Conservation (phyloP, 2,113 vertebrate genomes). For the Camelus dromedarius region DNA sequence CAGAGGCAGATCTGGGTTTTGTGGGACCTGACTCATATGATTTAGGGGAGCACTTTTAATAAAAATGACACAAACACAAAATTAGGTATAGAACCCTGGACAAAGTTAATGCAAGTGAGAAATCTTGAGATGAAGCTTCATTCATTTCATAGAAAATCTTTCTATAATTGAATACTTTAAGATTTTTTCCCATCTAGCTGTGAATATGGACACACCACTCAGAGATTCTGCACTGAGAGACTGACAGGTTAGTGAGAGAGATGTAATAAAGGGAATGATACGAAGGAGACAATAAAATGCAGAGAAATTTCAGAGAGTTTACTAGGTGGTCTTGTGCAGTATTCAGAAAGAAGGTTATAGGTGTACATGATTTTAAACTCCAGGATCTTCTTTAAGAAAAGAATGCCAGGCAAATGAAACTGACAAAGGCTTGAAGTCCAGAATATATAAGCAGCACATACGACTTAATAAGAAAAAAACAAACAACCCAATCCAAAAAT, state of each 20-base stretch:
- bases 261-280: background rate
- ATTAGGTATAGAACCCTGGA: background rate
- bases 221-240: background rate
- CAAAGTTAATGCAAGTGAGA: background rate
- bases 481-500: too few species aligned
- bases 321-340: background rate
- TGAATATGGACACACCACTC: background rate
- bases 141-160: background rate
- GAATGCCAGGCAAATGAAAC: background rate
- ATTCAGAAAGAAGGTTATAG: background rate
- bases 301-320: background rate
- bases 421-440: too few species aligned
- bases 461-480: too few species aligned
- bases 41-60: background rate
- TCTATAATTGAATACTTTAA: background rate
- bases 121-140: background rate
- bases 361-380: background rate
- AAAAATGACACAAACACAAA: conserved; percentile 13
- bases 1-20: background rate
- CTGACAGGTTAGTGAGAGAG: background rate
- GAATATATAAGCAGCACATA: too few species aligned
- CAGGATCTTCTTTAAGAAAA: background rate
- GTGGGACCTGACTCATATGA: background rate
- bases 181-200: background rate
- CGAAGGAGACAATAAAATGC: background rate